These are phyloP conservation scores for Hipposideros armiger DNA, from an alignment of 2,113 vertebrate species.

Conservation along the genomic window DNA sequence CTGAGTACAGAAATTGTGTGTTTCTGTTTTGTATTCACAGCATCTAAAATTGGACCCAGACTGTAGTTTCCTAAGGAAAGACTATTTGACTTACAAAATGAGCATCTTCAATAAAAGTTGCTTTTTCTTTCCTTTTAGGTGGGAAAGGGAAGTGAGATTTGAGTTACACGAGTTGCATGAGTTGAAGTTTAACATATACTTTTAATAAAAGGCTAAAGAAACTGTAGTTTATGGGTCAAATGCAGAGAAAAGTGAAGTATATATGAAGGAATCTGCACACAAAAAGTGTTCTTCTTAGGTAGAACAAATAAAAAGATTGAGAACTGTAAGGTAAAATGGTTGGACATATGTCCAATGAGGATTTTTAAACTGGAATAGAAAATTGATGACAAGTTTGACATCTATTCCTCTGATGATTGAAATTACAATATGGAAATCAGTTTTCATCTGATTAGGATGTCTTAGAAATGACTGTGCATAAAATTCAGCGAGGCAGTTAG, in stretches of 20 bases:
- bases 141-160: neutral
- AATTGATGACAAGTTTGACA: neutral
- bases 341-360: neutral
- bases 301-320: neutral
- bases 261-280: neutral
- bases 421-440: neutral
- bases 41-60: neutral
- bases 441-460: constrained; percentile 22
- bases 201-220: constrained; percentile 1
- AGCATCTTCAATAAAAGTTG: neutral
- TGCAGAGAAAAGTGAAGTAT: neutral
- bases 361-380: constrained; percentile 1
- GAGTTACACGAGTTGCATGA: neutral
- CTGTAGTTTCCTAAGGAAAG: neutral
- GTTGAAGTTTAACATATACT: neutral
- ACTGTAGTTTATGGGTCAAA: neutral
- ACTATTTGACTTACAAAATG: neutral
- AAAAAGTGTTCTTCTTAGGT: neutral
- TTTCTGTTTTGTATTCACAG: neutral
- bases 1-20: neutral
- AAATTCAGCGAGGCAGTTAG: constrained; percentile 2
- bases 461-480: neutral
- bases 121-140: neutral
- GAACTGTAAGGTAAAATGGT: neutral
- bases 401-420: neutral